A percentile compares a stretch with the other conserved stretches of the same genome.
Conservation (phyloP, 2,888 invertebrate genomes). For the Thera britannica region DNA sequence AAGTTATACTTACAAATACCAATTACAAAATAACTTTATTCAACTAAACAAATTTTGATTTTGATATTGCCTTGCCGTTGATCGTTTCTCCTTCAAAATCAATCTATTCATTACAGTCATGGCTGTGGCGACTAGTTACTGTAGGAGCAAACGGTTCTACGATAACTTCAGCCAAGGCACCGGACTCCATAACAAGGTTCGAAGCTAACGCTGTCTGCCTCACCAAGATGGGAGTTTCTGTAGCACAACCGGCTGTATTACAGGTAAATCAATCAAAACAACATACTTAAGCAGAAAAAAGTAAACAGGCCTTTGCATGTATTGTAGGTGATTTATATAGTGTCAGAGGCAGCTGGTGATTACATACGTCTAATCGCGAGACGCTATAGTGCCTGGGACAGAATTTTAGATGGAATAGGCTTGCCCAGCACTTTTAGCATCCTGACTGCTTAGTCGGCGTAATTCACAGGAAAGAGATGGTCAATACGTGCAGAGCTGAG, state of each 20-base stretch:
- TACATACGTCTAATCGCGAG: no score
- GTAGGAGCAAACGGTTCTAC: slow-evolving; percentile 61
- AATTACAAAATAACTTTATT: neutral
- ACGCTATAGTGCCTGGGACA: no score
- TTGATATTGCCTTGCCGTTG: neutral
- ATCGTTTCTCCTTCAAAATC: neutral
- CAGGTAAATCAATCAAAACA: slow-evolving; percentile 78
- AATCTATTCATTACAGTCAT: slow-evolving; percentile 78
- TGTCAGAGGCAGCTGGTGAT: no score
- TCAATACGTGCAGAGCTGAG: no score
- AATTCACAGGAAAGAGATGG: no score
- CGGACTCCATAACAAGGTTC: slow-evolving; percentile 74
- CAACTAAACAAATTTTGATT: neutral
- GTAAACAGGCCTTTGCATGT: no score
- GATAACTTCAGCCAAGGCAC: slow-evolving; percentile 56
- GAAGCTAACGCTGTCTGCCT: slow-evolving; percentile 74
- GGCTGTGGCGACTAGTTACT: slow-evolving; percentile 86
- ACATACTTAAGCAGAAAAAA: no score
- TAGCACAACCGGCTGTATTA: slow-evolving; percentile 84
- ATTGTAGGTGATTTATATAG: no score
- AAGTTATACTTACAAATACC: slow-evolving; percentile 4
- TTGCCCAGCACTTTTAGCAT: no score
- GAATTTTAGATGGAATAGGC: no score
- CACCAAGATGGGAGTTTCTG: slow-evolving; percentile 64
- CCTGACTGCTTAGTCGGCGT: no score